phyloP scores from a whole-genome alignment of 2,797 vertebrate species.

The Chaetophractus vellerosus region DNA sequence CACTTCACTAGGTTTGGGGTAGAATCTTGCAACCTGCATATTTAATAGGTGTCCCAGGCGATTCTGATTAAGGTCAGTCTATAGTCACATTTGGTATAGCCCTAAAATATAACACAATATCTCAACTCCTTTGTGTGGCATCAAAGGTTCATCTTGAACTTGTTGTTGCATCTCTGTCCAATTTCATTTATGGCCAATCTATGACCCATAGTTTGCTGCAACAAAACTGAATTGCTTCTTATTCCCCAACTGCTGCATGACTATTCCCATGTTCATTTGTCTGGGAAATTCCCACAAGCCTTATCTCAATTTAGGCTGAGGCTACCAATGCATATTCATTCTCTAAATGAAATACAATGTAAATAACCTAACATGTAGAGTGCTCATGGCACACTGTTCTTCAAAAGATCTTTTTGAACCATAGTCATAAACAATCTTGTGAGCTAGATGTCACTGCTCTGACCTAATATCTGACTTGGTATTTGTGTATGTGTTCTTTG shows the following conservation, averaged over 20 bases:
- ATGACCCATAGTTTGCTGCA: background rate
- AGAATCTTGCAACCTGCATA: background rate
- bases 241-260: background rate
- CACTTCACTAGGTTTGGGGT: background rate
- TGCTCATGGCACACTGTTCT: background rate
- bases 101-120: background rate
- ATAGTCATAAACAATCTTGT: background rate
- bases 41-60: background rate
- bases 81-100: background rate
- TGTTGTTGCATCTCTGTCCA: background rate
- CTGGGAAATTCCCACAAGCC: background rate
- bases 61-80: background rate
- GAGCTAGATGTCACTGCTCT: background rate
- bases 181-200: background rate
- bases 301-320: background rate
- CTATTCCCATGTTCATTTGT: background rate
- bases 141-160: background rate
- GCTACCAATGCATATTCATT: background rate
- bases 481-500: constrained; percentile 19
- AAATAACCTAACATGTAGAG: background rate
- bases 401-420: background rate
- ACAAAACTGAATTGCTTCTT: background rate
- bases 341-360: background rate
- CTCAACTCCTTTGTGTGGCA: background rate
- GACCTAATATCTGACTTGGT: background rate